These are phyloP conservation scores for Neodontobutis hainanensis DNA, from an alignment of 2,113 vertebrate genomes.

Conservation along the genomic window DNA sequence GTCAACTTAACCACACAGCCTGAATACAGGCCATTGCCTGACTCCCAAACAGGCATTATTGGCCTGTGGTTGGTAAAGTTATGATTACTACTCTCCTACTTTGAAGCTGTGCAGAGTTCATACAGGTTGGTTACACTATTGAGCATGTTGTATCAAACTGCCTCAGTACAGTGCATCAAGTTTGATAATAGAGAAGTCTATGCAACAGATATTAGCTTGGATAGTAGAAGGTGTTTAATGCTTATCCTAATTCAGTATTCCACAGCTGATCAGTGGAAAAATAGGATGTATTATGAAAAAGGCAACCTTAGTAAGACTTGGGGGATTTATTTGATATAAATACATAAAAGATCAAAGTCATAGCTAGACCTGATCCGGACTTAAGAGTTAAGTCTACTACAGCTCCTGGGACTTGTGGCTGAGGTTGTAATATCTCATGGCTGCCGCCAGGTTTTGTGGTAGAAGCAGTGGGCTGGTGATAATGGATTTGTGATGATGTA, in stretches of 20 bases:
- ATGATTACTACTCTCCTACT: slow-evolving; percentile 53
- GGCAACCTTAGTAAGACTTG: background rate
- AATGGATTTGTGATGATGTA: slow-evolving; percentile 94
- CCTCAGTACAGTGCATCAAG: too few relatives aligned
- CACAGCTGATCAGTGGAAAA: too few relatives aligned
- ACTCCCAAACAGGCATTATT: slow-evolving; percentile 59
- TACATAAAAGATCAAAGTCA: slow-evolving; percentile 22
- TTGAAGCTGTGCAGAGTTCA: slow-evolving; percentile 3
- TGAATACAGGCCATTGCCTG: slow-evolving; percentile 45
- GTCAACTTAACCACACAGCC: slow-evolving; percentile 46
- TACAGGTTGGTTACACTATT: too few relatives aligned
- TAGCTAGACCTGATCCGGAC: background rate
- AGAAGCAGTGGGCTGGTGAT: slow-evolving; percentile 78
- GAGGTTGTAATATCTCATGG: slow-evolving; percentile 39
- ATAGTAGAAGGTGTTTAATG: too few relatives aligned
- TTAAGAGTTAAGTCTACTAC: slow-evolving; percentile 46
- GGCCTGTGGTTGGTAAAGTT: slow-evolving; percentile 49
- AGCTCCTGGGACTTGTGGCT: slow-evolving; percentile 18
- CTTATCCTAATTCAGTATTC: too few relatives aligned
- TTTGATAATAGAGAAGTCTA: too few relatives aligned
- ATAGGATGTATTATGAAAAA: too few relatives aligned
- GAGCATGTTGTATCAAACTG: too few relatives aligned
- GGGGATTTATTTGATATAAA: background rate
- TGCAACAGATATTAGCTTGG: too few relatives aligned
- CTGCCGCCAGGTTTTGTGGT: slow-evolving; percentile 64